phyloP scores from a whole-genome alignment of 2,113 vertebrate species.

The Oenanthe melanoleuca region DNA sequence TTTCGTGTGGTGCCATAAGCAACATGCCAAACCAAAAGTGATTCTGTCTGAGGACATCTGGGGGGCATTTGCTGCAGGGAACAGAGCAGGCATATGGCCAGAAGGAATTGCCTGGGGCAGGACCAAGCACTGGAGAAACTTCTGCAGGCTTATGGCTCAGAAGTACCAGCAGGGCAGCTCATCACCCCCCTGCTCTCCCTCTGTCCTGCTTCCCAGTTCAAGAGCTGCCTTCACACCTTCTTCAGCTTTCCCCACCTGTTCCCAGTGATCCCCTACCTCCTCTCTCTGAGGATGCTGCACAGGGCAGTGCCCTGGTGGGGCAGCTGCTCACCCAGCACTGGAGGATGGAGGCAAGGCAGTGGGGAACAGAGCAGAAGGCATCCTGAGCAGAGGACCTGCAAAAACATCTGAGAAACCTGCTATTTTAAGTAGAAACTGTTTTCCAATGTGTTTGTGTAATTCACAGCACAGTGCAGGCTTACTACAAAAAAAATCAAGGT shows the following conservation, averaged over 20 bases:
- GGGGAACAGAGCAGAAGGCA: background rate
- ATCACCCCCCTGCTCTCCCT: background rate
- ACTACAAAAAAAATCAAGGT: background rate
- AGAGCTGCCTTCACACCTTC: background rate
- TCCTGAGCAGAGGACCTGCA: background rate
- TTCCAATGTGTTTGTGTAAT: background rate
- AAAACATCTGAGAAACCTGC: background rate
- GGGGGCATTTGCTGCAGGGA: background rate
- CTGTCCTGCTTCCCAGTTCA: background rate
- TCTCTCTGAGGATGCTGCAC: background rate
- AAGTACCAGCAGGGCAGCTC: background rate
- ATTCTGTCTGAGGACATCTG: background rate
- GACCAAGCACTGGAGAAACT: background rate
- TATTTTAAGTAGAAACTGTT: background rate
- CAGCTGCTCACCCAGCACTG: background rate
- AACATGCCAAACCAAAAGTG: background rate
- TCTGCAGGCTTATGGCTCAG: background rate
- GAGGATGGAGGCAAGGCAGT: background rate
- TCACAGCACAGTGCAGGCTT: background rate
- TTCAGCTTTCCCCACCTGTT: background rate
- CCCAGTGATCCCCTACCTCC: background rate
- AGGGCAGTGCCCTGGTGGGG: background rate
- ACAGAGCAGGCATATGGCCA: background rate
- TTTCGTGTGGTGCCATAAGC: background rate
- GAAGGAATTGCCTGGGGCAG: background rate